Conservation (phyloP, 2,888 invertebrate genomes). For the Rhagonycha lutea region DNA sequence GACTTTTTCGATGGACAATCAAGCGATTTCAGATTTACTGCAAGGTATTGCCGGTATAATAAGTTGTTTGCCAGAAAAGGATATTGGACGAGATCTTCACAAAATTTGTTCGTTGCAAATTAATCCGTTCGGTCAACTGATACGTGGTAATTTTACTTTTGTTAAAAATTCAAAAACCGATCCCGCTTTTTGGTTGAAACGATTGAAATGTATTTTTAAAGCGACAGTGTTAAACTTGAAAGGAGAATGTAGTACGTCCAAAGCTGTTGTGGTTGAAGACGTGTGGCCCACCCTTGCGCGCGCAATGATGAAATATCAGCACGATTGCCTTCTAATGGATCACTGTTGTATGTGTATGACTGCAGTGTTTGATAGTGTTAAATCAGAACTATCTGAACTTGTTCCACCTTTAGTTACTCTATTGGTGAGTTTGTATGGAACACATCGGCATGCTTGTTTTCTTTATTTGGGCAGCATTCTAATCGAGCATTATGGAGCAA, state of each 20-base stretch:
- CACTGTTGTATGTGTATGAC: slow-evolving; percentile 87
- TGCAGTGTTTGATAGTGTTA: slow-evolving; percentile 86
- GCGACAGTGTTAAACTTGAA: slow-evolving; percentile 62
- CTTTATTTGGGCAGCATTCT: slow-evolving; percentile 88
- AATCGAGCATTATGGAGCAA: slow-evolving; percentile 85
- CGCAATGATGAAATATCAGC: slow-evolving; percentile 77
- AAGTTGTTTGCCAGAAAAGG: slow-evolving; percentile 59
- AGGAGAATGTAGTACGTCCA: slow-evolving; percentile 54
- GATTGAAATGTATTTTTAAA: slow-evolving; percentile 87
- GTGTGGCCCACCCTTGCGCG: slow-evolving; percentile 86
- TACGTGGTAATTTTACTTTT: slow-evolving; percentile 58
- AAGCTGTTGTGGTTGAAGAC: slow-evolving; percentile 59
- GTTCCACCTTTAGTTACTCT: slow-evolving; percentile 82
- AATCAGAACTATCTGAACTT: slow-evolving; percentile 72
- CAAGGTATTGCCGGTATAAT: slow-evolving; percentile 67
- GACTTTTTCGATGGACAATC: slow-evolving; percentile 72
- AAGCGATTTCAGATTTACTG: slow-evolving; percentile 74
- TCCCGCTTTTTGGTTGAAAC: slow-evolving; percentile 90
- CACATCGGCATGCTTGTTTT: slow-evolving; percentile 88
- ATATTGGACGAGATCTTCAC: slow-evolving; percentile 71
- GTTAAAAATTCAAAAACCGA: slow-evolving; percentile 71
- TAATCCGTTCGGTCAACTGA: slow-evolving; percentile 66
- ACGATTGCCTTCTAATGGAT: slow-evolving; percentile 88
- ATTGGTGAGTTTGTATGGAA: slow-evolving; percentile 78
- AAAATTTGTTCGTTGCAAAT: slow-evolving; percentile 81